Evolutionary conservation across 2,888 invertebrate species (phyloP).

Genomic region (Zygothrica quintamaculata): DNA sequence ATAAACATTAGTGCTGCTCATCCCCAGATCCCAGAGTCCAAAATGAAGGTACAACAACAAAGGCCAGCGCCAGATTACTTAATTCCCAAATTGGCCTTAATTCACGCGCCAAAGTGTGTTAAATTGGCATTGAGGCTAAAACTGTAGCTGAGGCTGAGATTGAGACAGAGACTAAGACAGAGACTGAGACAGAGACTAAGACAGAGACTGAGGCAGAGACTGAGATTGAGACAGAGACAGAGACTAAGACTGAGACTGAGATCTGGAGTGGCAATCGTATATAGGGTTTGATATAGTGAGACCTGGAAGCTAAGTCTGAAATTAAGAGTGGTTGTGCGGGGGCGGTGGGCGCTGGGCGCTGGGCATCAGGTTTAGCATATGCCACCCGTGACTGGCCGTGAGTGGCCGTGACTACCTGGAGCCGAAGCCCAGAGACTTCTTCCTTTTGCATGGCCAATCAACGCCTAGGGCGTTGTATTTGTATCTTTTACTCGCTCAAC

Average conservation of each 20-base stretch:
- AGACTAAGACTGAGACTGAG: conserved; percentile 6
- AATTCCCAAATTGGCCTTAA: conserved; percentile 83
- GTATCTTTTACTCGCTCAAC: conserved; percentile 43
- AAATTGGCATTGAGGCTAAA: conserved; percentile 70
- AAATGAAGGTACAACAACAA: conserved; percentile 31
- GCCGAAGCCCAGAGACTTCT: conserved; percentile 30
- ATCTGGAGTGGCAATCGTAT: too few relatives aligned
- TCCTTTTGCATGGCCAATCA: conserved; percentile 78
- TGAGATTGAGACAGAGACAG: neutral
- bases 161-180: neutral
- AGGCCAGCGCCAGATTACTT: conserved; percentile 77
- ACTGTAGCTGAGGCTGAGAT: neutral
- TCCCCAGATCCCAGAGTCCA: conserved; percentile 9
- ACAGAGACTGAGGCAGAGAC: conserved; percentile 1
- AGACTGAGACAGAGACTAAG: conserved; percentile 5
- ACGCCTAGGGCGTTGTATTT: conserved; percentile 71
- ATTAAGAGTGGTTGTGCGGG: conserved; percentile 35
- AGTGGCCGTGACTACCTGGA: conserved; percentile 68
- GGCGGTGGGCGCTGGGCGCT: conserved; percentile 55
- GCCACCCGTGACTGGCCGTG: conserved; percentile 77
- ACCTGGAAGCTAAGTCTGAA: conserved; percentile 1
- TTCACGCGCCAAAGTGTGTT: conserved; percentile 83
- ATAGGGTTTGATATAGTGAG: neutral
- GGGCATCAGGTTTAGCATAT: conserved; percentile 64
- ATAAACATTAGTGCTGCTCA: conserved; percentile 60